These are phyloP conservation scores for Oreochromis mossambicus DNA, from an alignment of 2,797 vertebrate genomes.

Conservation along the genomic window DNA sequence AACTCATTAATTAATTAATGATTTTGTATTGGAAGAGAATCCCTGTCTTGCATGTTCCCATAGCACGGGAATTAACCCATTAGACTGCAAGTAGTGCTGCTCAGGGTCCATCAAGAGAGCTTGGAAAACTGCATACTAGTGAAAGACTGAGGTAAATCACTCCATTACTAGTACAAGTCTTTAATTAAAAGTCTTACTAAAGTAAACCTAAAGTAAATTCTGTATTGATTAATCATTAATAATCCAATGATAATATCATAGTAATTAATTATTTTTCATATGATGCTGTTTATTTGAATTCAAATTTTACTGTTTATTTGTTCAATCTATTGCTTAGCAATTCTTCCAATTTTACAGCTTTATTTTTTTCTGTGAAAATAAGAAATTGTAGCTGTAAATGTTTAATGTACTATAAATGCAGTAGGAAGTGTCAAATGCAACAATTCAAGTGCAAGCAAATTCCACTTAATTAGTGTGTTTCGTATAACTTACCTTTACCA, in stretches of 20 bases:
- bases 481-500: background rate
- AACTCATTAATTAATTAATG: conserved; percentile 70
- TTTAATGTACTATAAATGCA: background rate
- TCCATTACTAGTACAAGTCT: background rate
- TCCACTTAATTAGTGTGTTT: background rate
- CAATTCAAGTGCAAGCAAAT: background rate
- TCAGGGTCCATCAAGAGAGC: background rate
- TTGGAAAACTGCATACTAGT: background rate
- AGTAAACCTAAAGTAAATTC: background rate
- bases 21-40: background rate
- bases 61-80: background rate
- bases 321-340: too few species aligned
- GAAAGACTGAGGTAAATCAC: background rate
- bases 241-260: background rate
- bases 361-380: background rate
- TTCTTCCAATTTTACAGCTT: too few species aligned
- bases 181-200: background rate
- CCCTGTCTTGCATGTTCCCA: background rate
- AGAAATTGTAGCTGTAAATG: background rate
- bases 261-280: background rate
- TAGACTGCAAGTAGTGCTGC: background rate
- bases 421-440: background rate
- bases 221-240: background rate
- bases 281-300: background rate
- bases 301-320: too few species aligned